Evolutionary conservation across 1,140 invertebrate genomes (phyloP), one percentile per base, ranked within the genome.

Genomic region (Anadara kagoshimensis): DNA sequence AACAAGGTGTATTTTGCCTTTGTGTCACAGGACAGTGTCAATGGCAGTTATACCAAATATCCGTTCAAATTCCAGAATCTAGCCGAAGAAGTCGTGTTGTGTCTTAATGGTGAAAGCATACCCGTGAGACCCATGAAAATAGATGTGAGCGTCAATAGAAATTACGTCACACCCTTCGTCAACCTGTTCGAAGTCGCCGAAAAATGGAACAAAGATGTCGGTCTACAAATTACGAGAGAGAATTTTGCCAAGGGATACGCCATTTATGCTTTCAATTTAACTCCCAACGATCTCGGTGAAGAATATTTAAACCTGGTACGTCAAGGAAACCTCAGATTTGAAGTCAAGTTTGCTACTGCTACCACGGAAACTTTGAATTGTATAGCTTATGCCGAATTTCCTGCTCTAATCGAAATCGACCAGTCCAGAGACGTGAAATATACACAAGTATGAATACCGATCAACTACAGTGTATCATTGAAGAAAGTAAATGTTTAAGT

Each of bases 21-120:
- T 41, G 29, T 74, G 11, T 58, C 29, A 20, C 65, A 74, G 51
- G 68, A 5, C 1, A 51, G 14, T 18, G 72, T 68, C n/a, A 74
- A 74, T 26, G 72, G 72, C n/a, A 45, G 56, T 29, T 74, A 74
- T 45, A 68, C 58, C 1, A 74, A 69, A 63, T 68, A 74, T 62
- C 64, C 57, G 14, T 73, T 67, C 22, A 62, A 73, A n/a, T 73
- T 73, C 51, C 57, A 66, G 36, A 41, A 67, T 62, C 44, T 61
- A 11, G 53, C 41, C 1, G 12, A 16, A 36, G 57, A 61, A 2
- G 47, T 73, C 26, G 54, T 47, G n/a, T 43, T 73, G 20, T 67
- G 61, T 47, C 58, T 68, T 11, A 73, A 73, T 62, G 64, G 71
- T 11, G 71, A 59, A 47, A 65, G 62, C 36, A 45, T 73, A 29